Conservation (phyloP, 2,797 vertebrate species). For the Danio choprae region DNA sequence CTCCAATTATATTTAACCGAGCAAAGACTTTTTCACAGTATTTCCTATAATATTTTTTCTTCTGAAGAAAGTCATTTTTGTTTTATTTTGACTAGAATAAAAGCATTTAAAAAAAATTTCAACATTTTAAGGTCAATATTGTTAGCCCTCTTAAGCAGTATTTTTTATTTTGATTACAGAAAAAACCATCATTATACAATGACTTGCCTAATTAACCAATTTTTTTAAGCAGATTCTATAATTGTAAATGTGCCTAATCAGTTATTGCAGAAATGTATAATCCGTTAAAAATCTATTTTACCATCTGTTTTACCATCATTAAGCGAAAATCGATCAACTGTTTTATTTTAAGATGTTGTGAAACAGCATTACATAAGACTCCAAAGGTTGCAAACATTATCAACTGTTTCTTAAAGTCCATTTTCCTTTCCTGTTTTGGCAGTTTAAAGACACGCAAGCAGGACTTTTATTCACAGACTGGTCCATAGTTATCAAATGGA, state of each 20-base stretch:
- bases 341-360: slow-evolving; percentile 40
- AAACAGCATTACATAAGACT: slow-evolving; percentile 34
- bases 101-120: too few species aligned
- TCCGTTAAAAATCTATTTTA: not conserved
- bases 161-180: too few species aligned
- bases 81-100: too few species aligned
- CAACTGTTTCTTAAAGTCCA: slow-evolving; percentile 39
- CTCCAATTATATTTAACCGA: too few species aligned
- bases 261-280: not conserved
- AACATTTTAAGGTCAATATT: too few species aligned
- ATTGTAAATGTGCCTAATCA: not conserved
- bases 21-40: too few species aligned
- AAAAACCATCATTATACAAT: too few species aligned
- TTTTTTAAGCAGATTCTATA: not conserved
- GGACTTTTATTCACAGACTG: slow-evolving; percentile 32
- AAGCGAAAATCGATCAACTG: slow-evolving; percentile 5
- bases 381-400: slow-evolving; percentile 36
- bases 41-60: too few species aligned
- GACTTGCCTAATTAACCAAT: too few species aligned
- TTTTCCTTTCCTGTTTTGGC: slow-evolving; percentile 48
- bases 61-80: too few species aligned
- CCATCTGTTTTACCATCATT: not conserved
- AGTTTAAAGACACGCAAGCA: slow-evolving; percentile 43
- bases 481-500: slow-evolving; percentile 13
- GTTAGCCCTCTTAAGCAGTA: too few species aligned